A percentile compares a stretch with the other conserved stretches of the same genome.
These are phyloP conservation scores for Isichthys henryi DNA, from an alignment of 2,113 vertebrate species.

Conservation along the genomic window DNA sequence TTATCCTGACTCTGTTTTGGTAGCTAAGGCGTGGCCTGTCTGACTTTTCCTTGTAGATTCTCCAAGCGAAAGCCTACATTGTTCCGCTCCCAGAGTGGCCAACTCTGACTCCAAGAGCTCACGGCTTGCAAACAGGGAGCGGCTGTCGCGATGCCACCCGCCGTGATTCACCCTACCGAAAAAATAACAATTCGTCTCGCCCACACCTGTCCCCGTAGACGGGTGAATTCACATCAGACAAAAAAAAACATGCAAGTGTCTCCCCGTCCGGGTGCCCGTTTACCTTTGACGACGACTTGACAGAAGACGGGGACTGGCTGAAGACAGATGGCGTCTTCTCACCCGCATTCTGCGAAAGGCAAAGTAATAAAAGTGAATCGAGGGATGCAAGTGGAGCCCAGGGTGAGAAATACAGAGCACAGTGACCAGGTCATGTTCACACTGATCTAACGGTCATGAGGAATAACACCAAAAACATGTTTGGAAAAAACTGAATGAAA, in stretches of 20 bases:
- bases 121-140: background rate
- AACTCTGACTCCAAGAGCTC: background rate
- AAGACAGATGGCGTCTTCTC: conserved; percentile 45
- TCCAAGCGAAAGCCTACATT: background rate
- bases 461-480: background rate
- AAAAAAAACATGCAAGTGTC: no score
- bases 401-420: no score
- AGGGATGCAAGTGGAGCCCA: no score
- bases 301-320: conserved; percentile 51
- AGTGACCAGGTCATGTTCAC: background rate
- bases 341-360: conserved; percentile 37
- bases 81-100: background rate
- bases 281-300: conserved; percentile 49
- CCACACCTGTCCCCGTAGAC: background rate
- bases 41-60: background rate
- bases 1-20: background rate
- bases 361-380: background rate
- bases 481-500: background rate
- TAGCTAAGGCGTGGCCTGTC: background rate
- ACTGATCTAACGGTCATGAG: background rate
- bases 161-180: background rate
- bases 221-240: conserved; percentile 18
- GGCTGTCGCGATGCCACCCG: background rate
- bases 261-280: background rate
- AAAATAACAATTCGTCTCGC: background rate